These are phyloP conservation scores for Drosophila guanche DNA, from an alignment of 1,140 invertebrate genomes.

Conservation along the genomic window DNA sequence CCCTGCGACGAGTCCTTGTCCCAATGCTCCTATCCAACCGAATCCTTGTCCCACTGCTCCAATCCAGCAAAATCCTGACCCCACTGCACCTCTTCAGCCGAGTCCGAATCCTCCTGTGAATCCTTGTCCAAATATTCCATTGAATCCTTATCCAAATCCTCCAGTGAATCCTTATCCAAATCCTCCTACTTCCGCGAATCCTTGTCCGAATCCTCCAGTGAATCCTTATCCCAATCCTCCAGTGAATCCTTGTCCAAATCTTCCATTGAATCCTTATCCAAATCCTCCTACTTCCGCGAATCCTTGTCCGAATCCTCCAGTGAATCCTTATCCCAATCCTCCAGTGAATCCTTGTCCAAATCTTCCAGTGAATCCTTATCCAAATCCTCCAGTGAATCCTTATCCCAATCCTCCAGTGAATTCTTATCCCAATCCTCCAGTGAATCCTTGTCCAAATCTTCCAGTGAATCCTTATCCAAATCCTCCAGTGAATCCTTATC, in stretches of 20 bases:
- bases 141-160: slow-evolving; percentile 8
- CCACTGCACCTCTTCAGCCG: background rate
- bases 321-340: background rate
- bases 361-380: slow-evolving; percentile 4
- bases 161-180: slow-evolving; percentile 5
- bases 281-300: slow-evolving; percentile 8
- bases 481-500: background rate
- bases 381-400: slow-evolving; percentile 8
- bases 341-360: slow-evolving; percentile 2
- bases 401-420: background rate
- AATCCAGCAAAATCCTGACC: background rate
- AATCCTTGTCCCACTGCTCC: slow-evolving; percentile 19
- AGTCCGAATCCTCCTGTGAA: background rate
- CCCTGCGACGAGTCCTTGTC: no score
- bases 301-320: background rate
- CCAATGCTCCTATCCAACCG: background rate
- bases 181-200: background rate
- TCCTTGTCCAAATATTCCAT: background rate
- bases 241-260: background rate
- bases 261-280: background rate
- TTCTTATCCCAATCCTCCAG: no score
- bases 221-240: background rate
- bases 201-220: slow-evolving; percentile 18
- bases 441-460: no score
- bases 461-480: background rate